Base-by-base conservation (phyloP, 2,797 vertebrate genomes). In the Sitta carolinensis region DNA sequence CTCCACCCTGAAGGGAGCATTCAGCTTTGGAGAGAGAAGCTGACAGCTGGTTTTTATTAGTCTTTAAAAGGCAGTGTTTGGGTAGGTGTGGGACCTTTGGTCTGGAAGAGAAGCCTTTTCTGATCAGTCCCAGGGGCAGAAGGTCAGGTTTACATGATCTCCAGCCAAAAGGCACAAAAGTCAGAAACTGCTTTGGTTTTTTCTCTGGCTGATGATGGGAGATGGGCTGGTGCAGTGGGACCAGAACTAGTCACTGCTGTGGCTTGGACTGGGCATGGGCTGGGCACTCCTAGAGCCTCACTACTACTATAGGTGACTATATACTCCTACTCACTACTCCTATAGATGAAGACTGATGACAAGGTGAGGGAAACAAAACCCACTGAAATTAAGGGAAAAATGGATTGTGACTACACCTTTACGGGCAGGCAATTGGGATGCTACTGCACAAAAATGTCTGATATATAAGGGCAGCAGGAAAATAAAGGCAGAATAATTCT, bases 11-110 rank as follows among this genome's bases (percentile, higher is more conserved):
- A 50, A 94, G 90, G 78, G 78, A 90, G 48, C 48, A 4, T 50
- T 77, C 84, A 64, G n/a, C 36, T 63, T 90, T 42, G 78, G 90
- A 95, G 38, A 94, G 78, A 72, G 75, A 54, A 61, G n/a, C 16
- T 77, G 38, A 68, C 90, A 95, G 93, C 52, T 95, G 89, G 0
- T 72, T 95, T 93, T 91, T 85, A 85, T 93, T 91, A 89, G 75
- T 89, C 47, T 94, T 83, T 78, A 88, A 73, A 82, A 87, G 48
- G 86, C 86, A 77, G 25, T 2, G 4, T 72, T 93, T 61, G 84
- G 20, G 54, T 76, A 87, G 16, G 70, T 79, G 55, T 93, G 88
- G 83, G 70, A 90, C 61, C 50, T 87, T 87, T 67, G 72, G 61
- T 83, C 66, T 6, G 7, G 73, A 84, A 76, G 62, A 75, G 58